Evolutionary conservation across 2,113 vertebrate genomes (phyloP).

Genomic region (Psophia crepitans): DNA sequence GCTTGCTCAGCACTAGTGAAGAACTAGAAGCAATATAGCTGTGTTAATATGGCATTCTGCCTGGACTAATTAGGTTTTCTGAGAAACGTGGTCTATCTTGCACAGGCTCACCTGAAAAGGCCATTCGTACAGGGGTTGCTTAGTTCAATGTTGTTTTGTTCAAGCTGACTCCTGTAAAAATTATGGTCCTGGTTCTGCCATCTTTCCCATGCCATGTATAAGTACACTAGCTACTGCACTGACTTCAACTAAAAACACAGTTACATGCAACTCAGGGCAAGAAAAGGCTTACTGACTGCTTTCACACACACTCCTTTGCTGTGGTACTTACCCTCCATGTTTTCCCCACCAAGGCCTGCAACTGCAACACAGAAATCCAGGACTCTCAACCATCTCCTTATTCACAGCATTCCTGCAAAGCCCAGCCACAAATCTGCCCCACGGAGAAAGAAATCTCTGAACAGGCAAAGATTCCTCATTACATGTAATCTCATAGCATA

Average conservation of each 20-base stretch:
- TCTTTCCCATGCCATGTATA: background rate
- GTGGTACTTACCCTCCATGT: background rate
- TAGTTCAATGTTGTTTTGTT: background rate
- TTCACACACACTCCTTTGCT: background rate
- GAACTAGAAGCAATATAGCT: constrained; percentile 2
- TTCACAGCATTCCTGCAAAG: background rate
- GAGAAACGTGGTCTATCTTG: background rate
- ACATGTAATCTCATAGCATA: background rate
- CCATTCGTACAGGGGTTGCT: background rate
- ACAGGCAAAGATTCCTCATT: background rate
- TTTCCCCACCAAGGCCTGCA: background rate
- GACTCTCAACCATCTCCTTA: background rate
- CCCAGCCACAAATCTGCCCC: background rate
- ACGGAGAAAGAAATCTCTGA: background rate
- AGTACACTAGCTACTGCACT: background rate
- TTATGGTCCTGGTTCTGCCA: background rate
- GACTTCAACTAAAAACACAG: background rate
- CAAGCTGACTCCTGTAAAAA: background rate
- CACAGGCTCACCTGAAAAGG: background rate
- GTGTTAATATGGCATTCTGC: constrained; percentile 2
- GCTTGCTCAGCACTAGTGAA: background rate
- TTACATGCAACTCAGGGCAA: background rate
- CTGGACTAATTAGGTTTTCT: background rate
- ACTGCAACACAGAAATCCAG: background rate
- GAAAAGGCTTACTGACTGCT: background rate